Base-by-base conservation (phyloP, 2,888 invertebrate species). In the Tachina fera region DNA sequence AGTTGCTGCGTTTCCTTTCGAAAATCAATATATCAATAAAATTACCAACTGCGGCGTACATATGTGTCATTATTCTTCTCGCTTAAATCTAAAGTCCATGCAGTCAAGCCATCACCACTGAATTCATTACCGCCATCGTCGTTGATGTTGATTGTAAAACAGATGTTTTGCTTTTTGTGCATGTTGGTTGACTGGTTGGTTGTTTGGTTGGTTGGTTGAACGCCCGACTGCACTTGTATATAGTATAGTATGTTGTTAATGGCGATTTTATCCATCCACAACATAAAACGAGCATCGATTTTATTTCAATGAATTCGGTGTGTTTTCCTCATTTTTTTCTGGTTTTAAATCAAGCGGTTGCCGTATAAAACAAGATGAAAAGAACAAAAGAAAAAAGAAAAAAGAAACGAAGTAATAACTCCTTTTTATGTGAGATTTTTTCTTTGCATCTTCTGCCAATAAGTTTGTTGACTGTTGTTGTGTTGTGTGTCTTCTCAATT, bases 191-290 rank as follows among this genome's bases (percentile, higher is more conserved):
- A 13, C 43, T 56, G 31, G 31, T 41, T 70, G 53, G 47, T 31
- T 58, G 84, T 13, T 58, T 58, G 19, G 22, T 45, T 43, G 45
- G 47, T 31, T 58, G 84, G 71, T 80, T 85, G 68, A 82, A 81
- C 70, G 80, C 81, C 67, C 70, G 51, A 75, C 63, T 82, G 82
- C 85, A 82, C 85, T 82, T 78, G 85, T 70, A 31, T 4, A 4
- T 31, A 22, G 31, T 31, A 31, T 31, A n/a, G 31, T 31, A 53
- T 68, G 70, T 63, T 76, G 75, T 82, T 76, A 85, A 82, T 85
- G 78, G 81, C 39, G 31, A 74, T 75, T 75, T 75, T 82, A 85
- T 77, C 74, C 81, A 81, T 68, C 72, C 84, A 78, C 81, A 80
- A 84, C 74, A 83, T 56, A 67, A 58, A 70, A 65, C 43, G n/a